Percentiles rank a stretch among this genome's conserved stretches.
phyloP scores from a whole-genome alignment of 2,113 vertebrate genomes.

The Brevimyrus niger region DNA sequence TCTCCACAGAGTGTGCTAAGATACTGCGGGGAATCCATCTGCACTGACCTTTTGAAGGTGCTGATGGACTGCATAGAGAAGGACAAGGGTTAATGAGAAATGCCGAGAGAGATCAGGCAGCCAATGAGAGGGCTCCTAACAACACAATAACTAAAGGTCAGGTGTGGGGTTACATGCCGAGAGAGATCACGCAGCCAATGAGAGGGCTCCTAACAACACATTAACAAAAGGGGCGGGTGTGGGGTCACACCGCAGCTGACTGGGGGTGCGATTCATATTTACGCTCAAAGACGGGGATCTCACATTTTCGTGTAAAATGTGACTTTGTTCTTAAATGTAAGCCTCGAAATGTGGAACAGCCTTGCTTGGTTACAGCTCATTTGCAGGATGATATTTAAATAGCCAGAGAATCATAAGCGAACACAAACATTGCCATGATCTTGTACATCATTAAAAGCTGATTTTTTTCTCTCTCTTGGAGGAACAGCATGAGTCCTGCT shows the following conservation, averaged over 20 bases:
- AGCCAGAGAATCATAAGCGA: neutral
- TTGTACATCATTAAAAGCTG: slow-evolving; percentile 1
- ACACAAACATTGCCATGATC: neutral
- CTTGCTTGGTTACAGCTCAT: neutral
- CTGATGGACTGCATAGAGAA: neutral
- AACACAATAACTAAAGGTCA: neutral
- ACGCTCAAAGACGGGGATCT: neutral
- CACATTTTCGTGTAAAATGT: neutral
- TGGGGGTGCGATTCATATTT: neutral
- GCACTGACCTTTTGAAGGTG: neutral
- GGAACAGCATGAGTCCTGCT: neutral
- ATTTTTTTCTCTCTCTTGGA: neutral
- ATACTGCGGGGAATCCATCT: neutral
- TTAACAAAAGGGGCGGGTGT: neutral
- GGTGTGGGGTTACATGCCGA: neutral
- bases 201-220: neutral
- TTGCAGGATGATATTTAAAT: neutral
- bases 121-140: neutral
- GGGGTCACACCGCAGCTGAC: neutral
- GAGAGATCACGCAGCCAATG: neutral
- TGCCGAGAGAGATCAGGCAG: neutral
- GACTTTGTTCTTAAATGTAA: neutral
- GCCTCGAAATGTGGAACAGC: neutral
- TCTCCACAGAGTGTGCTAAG: neutral
- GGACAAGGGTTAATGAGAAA: neutral